Evolutionary conservation across 2,888 invertebrate genomes (phyloP).

Genomic region (Tricholauxania praeusta): DNA sequence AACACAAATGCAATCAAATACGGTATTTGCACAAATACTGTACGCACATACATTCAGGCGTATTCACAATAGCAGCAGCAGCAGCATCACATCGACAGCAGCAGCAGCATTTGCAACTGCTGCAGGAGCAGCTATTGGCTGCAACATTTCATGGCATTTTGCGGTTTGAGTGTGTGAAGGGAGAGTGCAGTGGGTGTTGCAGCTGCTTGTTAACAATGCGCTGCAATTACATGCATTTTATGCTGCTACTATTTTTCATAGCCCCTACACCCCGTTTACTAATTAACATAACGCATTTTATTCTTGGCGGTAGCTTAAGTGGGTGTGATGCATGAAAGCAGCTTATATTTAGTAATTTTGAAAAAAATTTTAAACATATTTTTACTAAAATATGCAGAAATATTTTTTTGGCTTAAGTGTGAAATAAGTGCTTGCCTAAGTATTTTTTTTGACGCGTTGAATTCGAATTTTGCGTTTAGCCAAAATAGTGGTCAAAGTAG

Average conservation of each 20-base stretch:
- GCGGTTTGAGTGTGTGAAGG: not conserved
- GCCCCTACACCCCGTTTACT: not conserved
- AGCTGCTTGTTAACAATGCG: constrained; percentile 2
- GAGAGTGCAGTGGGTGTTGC: not conserved
- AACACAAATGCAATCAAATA: constrained; percentile 19
- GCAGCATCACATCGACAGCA: not conserved
- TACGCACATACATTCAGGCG: not conserved
- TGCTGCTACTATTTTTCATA: constrained; percentile 2
- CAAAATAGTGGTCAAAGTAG: too few species aligned
- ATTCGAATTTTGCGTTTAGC: too few species aligned
- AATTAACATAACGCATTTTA: not conserved
- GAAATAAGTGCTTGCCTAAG: too few species aligned
- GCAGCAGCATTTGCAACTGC: not conserved
- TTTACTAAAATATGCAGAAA: too few species aligned
- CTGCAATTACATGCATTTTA: constrained; percentile 13
- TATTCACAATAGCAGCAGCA: not conserved
- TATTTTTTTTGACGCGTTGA: too few species aligned
- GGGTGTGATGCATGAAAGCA: too few species aligned
- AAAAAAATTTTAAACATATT: too few species aligned
- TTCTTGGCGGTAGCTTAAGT: not conserved
- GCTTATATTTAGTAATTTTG: too few species aligned
- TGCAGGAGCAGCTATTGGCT: not conserved
- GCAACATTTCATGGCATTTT: not conserved
- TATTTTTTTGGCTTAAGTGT: too few species aligned
- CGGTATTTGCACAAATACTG: constrained; percentile 1